phyloP scores from a whole-genome alignment of 2,113 vertebrate species.

The Perccottus glenii region DNA sequence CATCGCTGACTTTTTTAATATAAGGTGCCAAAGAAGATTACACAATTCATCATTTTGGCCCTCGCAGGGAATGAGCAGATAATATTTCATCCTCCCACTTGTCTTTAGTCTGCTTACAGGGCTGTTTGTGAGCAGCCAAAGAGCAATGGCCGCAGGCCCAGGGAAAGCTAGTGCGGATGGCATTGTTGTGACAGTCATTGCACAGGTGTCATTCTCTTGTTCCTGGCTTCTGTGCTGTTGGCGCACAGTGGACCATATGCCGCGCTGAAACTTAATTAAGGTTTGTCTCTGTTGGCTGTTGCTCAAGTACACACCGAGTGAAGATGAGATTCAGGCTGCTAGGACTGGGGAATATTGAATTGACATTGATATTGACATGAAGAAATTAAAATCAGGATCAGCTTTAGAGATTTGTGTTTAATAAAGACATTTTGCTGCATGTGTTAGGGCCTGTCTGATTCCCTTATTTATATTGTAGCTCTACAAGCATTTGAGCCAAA shows the following conservation, averaged over 20 bases:
- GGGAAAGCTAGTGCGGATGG: background rate
- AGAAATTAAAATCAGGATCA: too few relatives aligned
- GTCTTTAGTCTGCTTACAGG: conserved; percentile 65
- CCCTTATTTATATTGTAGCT: background rate
- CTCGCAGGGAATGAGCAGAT: conserved; percentile 42
- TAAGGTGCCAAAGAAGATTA: conserved; percentile 66
- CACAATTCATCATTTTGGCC: conserved; percentile 73
- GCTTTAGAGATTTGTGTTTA: too few relatives aligned
- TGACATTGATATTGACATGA: background rate
- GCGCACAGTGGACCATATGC: conserved; percentile 19
- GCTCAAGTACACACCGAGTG: conserved; percentile 1
- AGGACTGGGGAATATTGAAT: background rate
- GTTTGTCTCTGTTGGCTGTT: conserved; percentile 18
- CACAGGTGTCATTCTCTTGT: conserved; percentile 37
- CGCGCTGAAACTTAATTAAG: background rate
- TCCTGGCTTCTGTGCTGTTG: conserved; percentile 17
- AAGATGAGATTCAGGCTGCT: background rate
- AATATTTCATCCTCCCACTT: conserved; percentile 65
- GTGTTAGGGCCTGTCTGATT: background rate
- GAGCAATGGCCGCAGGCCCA: conserved; percentile 31
- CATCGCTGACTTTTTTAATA: conserved; percentile 63
- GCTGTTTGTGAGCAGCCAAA: conserved; percentile 57
- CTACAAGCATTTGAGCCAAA: too few relatives aligned
- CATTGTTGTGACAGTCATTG: conserved; percentile 21
- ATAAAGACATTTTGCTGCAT: background rate